Evolutionary conservation across 2,888 invertebrate species (phyloP), one percentile per base, ranked within the genome.

Genomic region (Apamea epomidion): DNA sequence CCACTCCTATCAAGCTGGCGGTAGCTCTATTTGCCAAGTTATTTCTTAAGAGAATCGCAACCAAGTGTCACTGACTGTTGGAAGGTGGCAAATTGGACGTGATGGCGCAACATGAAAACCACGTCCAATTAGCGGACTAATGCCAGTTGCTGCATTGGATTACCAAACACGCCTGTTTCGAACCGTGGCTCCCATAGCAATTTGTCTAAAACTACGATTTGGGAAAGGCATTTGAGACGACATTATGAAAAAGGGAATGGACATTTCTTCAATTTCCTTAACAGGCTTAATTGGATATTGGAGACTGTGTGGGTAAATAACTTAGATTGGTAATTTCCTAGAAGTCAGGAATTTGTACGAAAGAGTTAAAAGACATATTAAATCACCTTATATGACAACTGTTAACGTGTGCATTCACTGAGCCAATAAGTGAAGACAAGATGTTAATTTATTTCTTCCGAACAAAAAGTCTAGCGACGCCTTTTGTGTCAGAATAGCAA

Each of bases 231-330:
- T 75, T 83, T 68, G 67, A 74, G 78, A 72, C 84, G 18, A 32
- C 71, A 14, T 51, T 64, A 51, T 71, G 48, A 37, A 84, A 71
- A 86, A 87, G 87, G 87, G 37, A 86, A 82, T 82, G 74, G 74
- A 77, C 67, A 84, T 82, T 83, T 83, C 71, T 18, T 68, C 1
- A 72, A 48, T 4, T n/a, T 25, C 82, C 74, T 6, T 42, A 45
- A n/a, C 74, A 72, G 84, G 78, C 1, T 48, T 74, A 68, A 58
- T 77, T 58, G 25, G 29, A 74, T 48, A 71, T 83, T 68, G 16
- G 16, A 76, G 69, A 62, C 21, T 10, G 25, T 25, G 12, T 42
- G 4, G 21, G 70, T 77, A 86, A 81, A 86, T 82, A 76, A 64
- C 74, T 70, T 42, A 25, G 51, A 74, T 37, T 62, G 29, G 74